Evolutionary conservation across 2,113 vertebrate species (phyloP).

Genomic region (Dascyllus trimaculatus): DNA sequence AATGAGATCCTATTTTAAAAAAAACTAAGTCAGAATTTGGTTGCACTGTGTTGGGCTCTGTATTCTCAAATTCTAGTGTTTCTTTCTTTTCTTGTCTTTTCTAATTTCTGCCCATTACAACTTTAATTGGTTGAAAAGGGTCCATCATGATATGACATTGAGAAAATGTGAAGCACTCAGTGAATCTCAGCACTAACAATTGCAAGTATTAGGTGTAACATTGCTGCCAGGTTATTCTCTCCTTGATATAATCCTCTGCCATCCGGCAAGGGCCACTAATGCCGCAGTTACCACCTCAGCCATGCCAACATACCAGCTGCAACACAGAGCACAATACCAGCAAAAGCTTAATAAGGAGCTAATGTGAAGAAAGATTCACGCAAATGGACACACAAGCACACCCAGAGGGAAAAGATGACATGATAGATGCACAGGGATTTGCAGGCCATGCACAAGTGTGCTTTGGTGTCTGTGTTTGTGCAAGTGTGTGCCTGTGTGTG

Average conservation of each 20-base stretch:
- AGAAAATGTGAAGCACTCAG: conserved; percentile 26
- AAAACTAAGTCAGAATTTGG: too few relatives aligned
- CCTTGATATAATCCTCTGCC: conserved; percentile 51
- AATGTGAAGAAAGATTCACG: conserved; percentile 38
- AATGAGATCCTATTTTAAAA: too few relatives aligned
- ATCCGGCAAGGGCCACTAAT: conserved; percentile 24
- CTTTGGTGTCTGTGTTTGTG: conserved; percentile 40
- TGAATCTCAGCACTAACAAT: conserved; percentile 24
- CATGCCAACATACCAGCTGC: conserved; percentile 34
- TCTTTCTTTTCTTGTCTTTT: too few relatives aligned
- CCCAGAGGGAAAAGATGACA: conserved; percentile 16
- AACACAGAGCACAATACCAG: conserved; percentile 33
- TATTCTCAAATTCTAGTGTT: too few relatives aligned
- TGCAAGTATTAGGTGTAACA: neutral
- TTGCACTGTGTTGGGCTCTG: too few relatives aligned
- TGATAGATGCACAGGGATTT: conserved; percentile 36
- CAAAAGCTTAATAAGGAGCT: conserved; percentile 49
- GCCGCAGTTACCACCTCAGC: conserved; percentile 14
- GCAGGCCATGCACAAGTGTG: conserved; percentile 7
- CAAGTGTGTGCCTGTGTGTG: conserved; percentile 53
- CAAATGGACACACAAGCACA: conserved; percentile 13
- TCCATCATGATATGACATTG: conserved; percentile 53
- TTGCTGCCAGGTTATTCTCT: conserved; percentile 36
- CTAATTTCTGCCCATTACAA: too few relatives aligned
- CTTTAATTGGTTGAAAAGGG: conserved; percentile 29